Base-by-base conservation (phyloP, 2,113 vertebrate species). In the Cavia porcellus region DNA sequence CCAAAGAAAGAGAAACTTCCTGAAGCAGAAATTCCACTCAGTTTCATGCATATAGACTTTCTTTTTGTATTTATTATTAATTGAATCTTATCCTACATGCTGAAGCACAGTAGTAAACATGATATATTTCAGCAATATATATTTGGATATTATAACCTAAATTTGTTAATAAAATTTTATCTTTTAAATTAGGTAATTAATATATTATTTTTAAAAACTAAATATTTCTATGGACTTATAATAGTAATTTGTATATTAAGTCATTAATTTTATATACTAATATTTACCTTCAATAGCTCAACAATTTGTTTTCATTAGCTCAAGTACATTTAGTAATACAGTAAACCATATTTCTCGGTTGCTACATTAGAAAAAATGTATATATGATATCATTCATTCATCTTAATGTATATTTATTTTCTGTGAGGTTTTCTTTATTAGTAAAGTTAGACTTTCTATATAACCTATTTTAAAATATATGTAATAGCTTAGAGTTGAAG, bases 371-470 rank as follows among this genome's bases (percentile, higher is more conserved):
- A 97, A 97, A 98, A 98, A 98, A 97, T 98, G 98, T 98, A 96
- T 97, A 94, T 98, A 98, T 98, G 98, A 97, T 98, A 98, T 98
- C 38, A 97, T 98, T 98, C 97, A 96, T 97, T 96, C 77, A 97
- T 98, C 98, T 98, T 98, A 98, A 98, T 98, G 96, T 96, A 94
- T 97, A 94, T 97, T 94, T 95, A 98, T 97, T 98, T 98, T 98
- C 79, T 96, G 86, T 96, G 97, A 90, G 96, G 90, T 98, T 98
- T 98, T 97, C 89, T 97, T 98, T 95, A 93, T 96, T 96, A 84
- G 61, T 91, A 79, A 96, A 92, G 62, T 82, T 77, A 97, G 86
- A 91, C 75, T 90, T 96, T 92, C 68, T 95, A 10, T 90, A 57
- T 94, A 96, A 95, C 14, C 10, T 88, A 92, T 85, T 97, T 98